Evolutionary conservation across 2,113 vertebrate species (phyloP), one percentile per base, ranked within the genome.

Genomic region (Vulpes ferrilata): DNA sequence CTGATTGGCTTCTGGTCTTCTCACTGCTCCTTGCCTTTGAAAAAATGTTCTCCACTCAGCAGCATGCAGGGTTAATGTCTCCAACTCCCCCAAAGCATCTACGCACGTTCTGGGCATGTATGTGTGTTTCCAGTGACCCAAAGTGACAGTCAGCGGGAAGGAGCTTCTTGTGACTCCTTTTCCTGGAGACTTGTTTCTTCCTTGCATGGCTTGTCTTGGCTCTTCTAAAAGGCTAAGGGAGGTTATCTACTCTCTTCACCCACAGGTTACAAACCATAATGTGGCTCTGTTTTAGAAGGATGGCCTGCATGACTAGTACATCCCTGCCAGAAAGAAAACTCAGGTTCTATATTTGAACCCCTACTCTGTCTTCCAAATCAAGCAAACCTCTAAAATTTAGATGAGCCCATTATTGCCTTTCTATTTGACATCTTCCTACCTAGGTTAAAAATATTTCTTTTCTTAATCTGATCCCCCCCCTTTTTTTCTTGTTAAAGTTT

Each of bases 1-100:
- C 78, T 90, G 89, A 97, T 95, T 97, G 96, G 96, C 73, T 95
- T 90, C 76, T 85, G 27, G 19, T 74, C 83, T 59, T 60, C 30
- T 94, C 74, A 88, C 62, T 95, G 85, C 5, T 65, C 32, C 76
- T 96, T 80, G 91, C 73, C 92, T 97, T 96, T 95, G 88, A 94
- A 82, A 57, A 94, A 82, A 57, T 86, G 43, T 86, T 91, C 64
- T 94, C 62, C 51, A 81, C 38, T 88, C 65, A 82, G 82, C 85
- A 76, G 65, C 27, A 73, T 60, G 89, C 83, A 69, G 62, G 35
- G 59, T 83, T 91, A 93, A 48, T 32, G 57, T 94, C 73, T 95
- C 43, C 88, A 88, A 51, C 71, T 86, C 20, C 60, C 43, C 35
- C 25, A 43, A 65, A 83, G 60, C 84, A 95, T 84, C 92, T 88